phyloP scores from a whole-genome alignment of 2,113 vertebrate species.

The Melanerpes formicivorus region DNA sequence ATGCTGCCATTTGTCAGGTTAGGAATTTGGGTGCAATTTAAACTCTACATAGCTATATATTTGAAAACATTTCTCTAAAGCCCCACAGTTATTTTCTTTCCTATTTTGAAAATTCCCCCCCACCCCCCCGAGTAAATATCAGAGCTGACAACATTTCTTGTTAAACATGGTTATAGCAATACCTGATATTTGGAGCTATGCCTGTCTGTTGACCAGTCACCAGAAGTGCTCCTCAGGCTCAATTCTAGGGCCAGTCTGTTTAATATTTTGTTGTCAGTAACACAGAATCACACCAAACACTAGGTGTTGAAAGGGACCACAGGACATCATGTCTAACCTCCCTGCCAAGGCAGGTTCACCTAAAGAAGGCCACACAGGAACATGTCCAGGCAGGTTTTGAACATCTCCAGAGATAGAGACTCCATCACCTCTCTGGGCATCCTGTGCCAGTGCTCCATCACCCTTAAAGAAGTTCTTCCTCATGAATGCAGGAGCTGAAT shows the following conservation, averaged over 20 bases:
- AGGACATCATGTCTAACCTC: too few relatives aligned
- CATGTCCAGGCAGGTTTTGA: too few relatives aligned
- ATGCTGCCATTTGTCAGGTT: not conserved
- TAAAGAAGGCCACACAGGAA: too few relatives aligned
- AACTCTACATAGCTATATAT: not conserved
- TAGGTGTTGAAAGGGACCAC: too few relatives aligned
- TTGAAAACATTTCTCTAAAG: not conserved
- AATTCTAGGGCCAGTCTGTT: not conserved
- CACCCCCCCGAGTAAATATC: not conserved
- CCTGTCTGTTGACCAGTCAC: not conserved
- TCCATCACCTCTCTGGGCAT: too few relatives aligned
- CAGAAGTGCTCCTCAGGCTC: not conserved
- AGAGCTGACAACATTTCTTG: not conserved
- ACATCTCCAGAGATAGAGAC: too few relatives aligned
- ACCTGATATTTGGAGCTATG: not conserved
- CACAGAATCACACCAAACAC: too few relatives aligned
- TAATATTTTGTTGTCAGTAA: not conserved
- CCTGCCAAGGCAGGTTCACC: too few relatives aligned
- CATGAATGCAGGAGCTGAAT: not conserved
- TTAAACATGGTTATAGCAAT: not conserved
- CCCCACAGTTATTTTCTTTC: not conserved
- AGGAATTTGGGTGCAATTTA: not conserved
- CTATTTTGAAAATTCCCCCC: too few relatives aligned
- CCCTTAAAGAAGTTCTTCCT: too few relatives aligned
- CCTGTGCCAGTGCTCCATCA: too few relatives aligned